phyloP scores from a whole-genome alignment of 2,888 invertebrate species.

The Trisateles emortualis region DNA sequence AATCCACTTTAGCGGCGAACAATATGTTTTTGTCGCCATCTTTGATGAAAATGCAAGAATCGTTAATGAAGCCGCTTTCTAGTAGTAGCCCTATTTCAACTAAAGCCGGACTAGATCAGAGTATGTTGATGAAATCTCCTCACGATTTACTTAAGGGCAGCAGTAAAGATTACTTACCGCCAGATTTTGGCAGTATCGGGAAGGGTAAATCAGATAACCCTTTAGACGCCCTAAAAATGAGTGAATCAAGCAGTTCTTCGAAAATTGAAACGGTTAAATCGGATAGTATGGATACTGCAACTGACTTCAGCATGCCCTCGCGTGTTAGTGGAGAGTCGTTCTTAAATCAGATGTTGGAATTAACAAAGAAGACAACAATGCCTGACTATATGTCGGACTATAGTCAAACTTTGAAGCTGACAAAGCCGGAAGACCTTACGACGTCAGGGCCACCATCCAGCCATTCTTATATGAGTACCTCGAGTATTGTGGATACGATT shows the following conservation, averaged over 20 bases:
- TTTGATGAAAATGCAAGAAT: constrained; percentile 90
- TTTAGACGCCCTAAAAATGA: constrained; percentile 72
- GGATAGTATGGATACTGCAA: constrained; percentile 66
- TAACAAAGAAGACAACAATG: constrained; percentile 84
- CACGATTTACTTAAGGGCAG: constrained; percentile 74
- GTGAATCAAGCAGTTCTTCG: constrained; percentile 76
- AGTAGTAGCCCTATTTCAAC: constrained; percentile 85
- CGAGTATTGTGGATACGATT: constrained; percentile 77
- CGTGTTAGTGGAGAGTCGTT: constrained; percentile 81
- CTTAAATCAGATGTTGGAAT: constrained; percentile 83
- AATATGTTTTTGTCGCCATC: constrained; percentile 93
- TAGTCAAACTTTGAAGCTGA: constrained; percentile 87
- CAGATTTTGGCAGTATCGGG: constrained; percentile 85
- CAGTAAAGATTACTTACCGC: constrained; percentile 82
- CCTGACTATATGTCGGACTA: constrained; percentile 82
- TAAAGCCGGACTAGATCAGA: constrained; percentile 79
- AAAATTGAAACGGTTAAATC: constrained; percentile 82
- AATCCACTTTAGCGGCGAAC: constrained; percentile 91
- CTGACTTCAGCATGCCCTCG: constrained; percentile 82
- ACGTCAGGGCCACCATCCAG: constrained; percentile 80
- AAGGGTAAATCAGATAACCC: constrained; percentile 82
- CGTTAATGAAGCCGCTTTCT: constrained; percentile 87
- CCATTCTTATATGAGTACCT: constrained; percentile 74
- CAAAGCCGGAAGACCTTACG: constrained; percentile 85
- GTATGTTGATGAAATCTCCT: constrained; percentile 77